Evolutionary conservation across 2,113 vertebrate species (phyloP).

Genomic region (Macquaria australasica): DNA sequence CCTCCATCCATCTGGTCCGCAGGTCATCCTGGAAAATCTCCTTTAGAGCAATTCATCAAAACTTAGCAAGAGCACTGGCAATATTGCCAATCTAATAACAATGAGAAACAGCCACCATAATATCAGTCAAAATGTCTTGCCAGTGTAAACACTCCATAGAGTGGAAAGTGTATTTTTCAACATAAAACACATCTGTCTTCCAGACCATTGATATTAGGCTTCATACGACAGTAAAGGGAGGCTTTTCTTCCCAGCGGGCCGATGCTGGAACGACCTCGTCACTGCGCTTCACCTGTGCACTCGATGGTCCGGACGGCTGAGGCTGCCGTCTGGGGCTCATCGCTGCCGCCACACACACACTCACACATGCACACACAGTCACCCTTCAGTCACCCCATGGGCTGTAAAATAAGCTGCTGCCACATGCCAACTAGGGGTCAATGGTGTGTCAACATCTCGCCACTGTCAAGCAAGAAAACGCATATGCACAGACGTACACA

Average conservation of each 20-base stretch:
- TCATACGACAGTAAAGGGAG: conserved; percentile 49
- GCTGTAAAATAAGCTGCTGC: conserved; percentile 66
- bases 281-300: conserved; percentile 67
- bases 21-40: conserved; percentile 56
- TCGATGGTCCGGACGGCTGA: conserved; percentile 36
- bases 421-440: conserved; percentile 68
- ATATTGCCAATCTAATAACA: conserved; percentile 66
- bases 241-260: conserved; percentile 39
- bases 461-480: conserved; percentile 36
- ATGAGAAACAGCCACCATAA: conserved; percentile 64
- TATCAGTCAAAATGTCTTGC: conserved; percentile 53
- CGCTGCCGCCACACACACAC: conserved; percentile 32
- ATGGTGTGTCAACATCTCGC: conserved; percentile 57
- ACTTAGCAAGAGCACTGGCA: conserved; percentile 48
- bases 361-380: conserved; percentile 37
- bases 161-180: conserved; percentile 63
- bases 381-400: conserved; percentile 55
- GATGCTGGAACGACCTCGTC: conserved; percentile 55
- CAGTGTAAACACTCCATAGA: conserved; percentile 72
- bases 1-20: conserved; percentile 44
- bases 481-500: conserved; percentile 1
- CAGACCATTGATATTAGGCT: conserved; percentile 55
- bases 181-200: conserved; percentile 75
- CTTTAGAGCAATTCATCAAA: conserved; percentile 53
- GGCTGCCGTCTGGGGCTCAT: conserved; percentile 37